Evolutionary conservation across 92 coral and sea anemone genomes (phyloP).

Genomic region (Zoanthus sansibaricus): DNA sequence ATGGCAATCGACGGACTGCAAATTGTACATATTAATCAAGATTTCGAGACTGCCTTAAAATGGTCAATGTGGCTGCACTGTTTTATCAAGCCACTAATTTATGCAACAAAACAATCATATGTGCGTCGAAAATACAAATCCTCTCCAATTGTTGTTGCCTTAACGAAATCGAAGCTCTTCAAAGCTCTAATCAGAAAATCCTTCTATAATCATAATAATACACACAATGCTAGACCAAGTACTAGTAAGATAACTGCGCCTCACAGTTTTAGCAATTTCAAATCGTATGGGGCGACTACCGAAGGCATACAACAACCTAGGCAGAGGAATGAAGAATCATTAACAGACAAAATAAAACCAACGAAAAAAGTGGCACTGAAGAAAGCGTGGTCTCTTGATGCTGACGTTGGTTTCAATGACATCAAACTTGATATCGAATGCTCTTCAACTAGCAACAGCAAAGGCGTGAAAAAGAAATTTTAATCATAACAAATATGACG

Average conservation of each 20-base stretch:
- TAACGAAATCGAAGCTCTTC: no score
- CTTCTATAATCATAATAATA: background rate
- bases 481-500: no score
- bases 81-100: slow-evolving; percentile 74
- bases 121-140: background rate
- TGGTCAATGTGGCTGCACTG: slow-evolving; percentile 95
- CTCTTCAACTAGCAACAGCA: background rate
- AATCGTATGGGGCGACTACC: background rate
- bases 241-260: background rate
- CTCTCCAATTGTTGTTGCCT: no score
- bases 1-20: slow-evolving; percentile 78
- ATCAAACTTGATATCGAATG: background rate
- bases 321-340: background rate
- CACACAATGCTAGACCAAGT: background rate
- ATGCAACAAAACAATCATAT: slow-evolving; percentile 38
- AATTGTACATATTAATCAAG: slow-evolving; percentile 51
- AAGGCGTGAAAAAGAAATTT: no score
- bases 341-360: background rate
- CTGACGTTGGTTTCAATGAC: slow-evolving; percentile 23
- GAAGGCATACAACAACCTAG: background rate
- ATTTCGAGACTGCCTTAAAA: slow-evolving; percentile 61
- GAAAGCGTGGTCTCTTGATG: slow-evolving; percentile 25
- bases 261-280: background rate
- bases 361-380: background rate
- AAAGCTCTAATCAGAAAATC: background rate